Percentiles rank a stretch among this genome's conserved stretches.
These are phyloP conservation scores for Lasiurus cinereus DNA, from an alignment of 2,113 vertebrate species.

Conservation along the genomic window DNA sequence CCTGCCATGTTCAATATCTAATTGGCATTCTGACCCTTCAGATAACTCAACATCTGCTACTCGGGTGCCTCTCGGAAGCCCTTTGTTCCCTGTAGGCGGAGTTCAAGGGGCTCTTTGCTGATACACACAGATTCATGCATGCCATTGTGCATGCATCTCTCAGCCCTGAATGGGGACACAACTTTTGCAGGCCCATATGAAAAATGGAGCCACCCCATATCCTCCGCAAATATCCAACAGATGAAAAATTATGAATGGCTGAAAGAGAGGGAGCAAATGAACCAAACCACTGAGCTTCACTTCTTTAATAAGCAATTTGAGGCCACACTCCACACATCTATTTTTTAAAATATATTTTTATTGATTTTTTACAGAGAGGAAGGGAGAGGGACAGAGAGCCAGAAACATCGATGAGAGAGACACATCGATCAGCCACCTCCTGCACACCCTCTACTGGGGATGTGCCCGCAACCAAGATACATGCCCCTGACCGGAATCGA, in stretches of 20 bases:
- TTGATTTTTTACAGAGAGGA: no score
- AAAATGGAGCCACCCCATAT: not conserved
- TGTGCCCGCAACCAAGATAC: no score
- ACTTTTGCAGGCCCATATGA: conserved; percentile 69
- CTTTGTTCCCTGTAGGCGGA: conserved; percentile 88
- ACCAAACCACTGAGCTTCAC: no score
- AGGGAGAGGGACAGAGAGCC: no score
- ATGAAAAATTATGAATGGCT: not conserved
- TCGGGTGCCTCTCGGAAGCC: conserved; percentile 89
- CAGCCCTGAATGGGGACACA: conserved; percentile 66
- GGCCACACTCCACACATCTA: not conserved
- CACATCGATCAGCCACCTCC: no score
- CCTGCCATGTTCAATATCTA: conserved; percentile 93
- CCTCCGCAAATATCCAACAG: not conserved
- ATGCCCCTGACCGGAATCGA: no score
- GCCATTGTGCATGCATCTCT: conserved; percentile 84
- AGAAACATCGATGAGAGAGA: no score
- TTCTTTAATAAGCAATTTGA: not conserved
- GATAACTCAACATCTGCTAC: conserved; percentile 95
- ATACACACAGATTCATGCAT: conserved; percentile 81
- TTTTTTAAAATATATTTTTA: not conserved
- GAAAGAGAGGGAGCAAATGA: no score
- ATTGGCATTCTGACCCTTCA: conserved; percentile 96
- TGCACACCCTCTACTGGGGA: no score
- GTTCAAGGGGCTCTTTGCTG: conserved; percentile 86